Percentiles rank a stretch among this genome's conserved stretches.
phyloP scores from a whole-genome alignment of 1,140 invertebrate genomes.

The Pemphigus obesinymphae region DNA sequence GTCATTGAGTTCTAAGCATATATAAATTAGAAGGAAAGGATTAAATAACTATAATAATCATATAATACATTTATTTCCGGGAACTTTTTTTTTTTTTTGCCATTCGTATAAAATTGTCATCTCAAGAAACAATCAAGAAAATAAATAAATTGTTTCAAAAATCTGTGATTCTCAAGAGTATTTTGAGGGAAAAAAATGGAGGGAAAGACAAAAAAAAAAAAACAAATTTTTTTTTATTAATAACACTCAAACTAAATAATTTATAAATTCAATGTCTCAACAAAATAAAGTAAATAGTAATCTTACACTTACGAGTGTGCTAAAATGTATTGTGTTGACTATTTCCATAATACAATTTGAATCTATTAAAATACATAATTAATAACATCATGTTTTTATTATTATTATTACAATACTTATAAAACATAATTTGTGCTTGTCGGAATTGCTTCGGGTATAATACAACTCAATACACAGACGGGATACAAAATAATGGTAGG shows the following conservation, averaged over 20 bases:
- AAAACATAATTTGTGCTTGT: slow-evolving; percentile 29
- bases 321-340: slow-evolving; percentile 39
- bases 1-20: too few relatives aligned
- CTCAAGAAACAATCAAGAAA: too few relatives aligned
- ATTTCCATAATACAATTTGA: slow-evolving; percentile 34
- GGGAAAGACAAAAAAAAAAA: not conserved
- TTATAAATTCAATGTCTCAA: slow-evolving; percentile 41
- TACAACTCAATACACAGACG: not conserved
- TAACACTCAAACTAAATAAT: slow-evolving; percentile 40
- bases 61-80: too few relatives aligned
- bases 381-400: slow-evolving; percentile 31
- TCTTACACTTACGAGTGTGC: slow-evolving; percentile 34
- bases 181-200: not conserved
- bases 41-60: too few relatives aligned
- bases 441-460: not conserved
- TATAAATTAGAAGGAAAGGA: too few relatives aligned
- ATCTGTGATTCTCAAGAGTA: too few relatives aligned
- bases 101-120: too few relatives aligned
- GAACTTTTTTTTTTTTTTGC: too few relatives aligned
- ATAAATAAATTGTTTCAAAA: too few relatives aligned
- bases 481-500: slow-evolving; percentile 7
- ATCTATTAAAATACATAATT: slow-evolving; percentile 27
- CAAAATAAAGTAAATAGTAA: slow-evolving; percentile 42
- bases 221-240: not conserved
- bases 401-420: not conserved